Percentiles rank a stretch among this genome's conserved stretches.
Conservation (phyloP, 1,140 invertebrate species). For the Leptinotarsa lineolata region DNA sequence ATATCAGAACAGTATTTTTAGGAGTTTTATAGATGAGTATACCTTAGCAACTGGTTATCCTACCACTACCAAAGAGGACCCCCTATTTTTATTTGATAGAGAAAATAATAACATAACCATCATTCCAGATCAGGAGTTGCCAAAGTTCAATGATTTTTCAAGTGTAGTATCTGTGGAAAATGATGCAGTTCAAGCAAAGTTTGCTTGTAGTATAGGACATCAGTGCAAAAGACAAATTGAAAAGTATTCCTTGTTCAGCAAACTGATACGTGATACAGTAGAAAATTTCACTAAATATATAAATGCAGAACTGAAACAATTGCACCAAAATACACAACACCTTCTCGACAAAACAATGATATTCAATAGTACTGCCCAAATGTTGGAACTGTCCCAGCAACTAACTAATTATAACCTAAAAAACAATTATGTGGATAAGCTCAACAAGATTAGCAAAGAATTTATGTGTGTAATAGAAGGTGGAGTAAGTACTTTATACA, state of each 20-base stretch:
- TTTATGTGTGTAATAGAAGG: constrained; percentile 23
- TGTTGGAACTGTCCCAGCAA: constrained; percentile 41
- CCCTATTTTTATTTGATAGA: constrained; percentile 81
- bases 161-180: constrained; percentile 82
- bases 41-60: constrained; percentile 75
- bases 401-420: constrained; percentile 35
- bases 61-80: constrained; percentile 68
- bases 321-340: constrained; percentile 60
- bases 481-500: constrained; percentile 55
- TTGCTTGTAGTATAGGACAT: constrained; percentile 86
- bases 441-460: constrained; percentile 37
- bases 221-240: constrained; percentile 81
- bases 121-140: constrained; percentile 64
- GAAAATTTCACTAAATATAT: constrained; percentile 67
- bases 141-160: constrained; percentile 83
- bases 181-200: constrained; percentile 86
- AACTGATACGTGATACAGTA: constrained; percentile 69
- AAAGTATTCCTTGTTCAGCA: constrained; percentile 65
- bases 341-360: constrained; percentile 43
- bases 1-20: constrained; percentile 66
- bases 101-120: constrained; percentile 83
- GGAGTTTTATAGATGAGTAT: constrained; percentile 65
- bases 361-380: constrained; percentile 55
- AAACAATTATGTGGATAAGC: constrained; percentile 29
- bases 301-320: constrained; percentile 59